A percentile compares a stretch with the other conserved stretches of the same genome.
Conservation (phyloP, 2,113 vertebrate species). For the Xiphophorus maculatus region DNA sequence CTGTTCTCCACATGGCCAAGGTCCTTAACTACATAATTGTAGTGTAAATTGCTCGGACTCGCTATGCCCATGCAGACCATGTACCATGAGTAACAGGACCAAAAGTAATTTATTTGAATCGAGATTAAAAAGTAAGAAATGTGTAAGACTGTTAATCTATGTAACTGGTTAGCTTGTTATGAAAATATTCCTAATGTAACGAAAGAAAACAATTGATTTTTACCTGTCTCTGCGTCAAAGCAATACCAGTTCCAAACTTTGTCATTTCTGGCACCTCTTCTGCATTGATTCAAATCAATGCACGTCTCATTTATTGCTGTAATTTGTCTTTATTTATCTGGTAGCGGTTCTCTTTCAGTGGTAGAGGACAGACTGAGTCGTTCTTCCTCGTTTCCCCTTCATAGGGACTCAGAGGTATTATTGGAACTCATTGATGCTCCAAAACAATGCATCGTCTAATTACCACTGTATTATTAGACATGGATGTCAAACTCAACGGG, state of each 20-base stretch:
- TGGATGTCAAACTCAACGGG: conserved; percentile 44
- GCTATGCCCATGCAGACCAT: too few species aligned
- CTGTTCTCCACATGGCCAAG: too few species aligned
- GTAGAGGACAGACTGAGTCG: conserved; percentile 4
- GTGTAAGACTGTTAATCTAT: too few species aligned
- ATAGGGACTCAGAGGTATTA: conserved; percentile 30
- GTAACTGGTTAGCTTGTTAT: background rate
- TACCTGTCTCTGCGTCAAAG: background rate
- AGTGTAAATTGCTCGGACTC: too few species aligned
- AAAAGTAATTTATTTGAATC: background rate
- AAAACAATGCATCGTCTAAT: conserved; percentile 58
- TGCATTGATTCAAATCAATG: background rate
- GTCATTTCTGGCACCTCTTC: background rate
- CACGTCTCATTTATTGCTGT: background rate
- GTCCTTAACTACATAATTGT: background rate
- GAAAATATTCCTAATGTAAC: background rate
- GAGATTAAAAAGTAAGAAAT: background rate
- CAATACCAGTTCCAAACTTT: background rate
- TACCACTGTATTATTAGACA: conserved; percentile 53
- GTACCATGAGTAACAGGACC: background rate
- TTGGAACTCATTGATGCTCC: conserved; percentile 41
- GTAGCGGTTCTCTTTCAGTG: background rate
- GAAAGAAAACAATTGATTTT: background rate
- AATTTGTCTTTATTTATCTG: background rate
- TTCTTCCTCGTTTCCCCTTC: conserved; percentile 21